A percentile compares a stretch with the other conserved stretches of the same genome.
These are phyloP conservation scores for Pheosia tremula DNA, from an alignment of 2,888 invertebrate species.

Conservation along the genomic window DNA sequence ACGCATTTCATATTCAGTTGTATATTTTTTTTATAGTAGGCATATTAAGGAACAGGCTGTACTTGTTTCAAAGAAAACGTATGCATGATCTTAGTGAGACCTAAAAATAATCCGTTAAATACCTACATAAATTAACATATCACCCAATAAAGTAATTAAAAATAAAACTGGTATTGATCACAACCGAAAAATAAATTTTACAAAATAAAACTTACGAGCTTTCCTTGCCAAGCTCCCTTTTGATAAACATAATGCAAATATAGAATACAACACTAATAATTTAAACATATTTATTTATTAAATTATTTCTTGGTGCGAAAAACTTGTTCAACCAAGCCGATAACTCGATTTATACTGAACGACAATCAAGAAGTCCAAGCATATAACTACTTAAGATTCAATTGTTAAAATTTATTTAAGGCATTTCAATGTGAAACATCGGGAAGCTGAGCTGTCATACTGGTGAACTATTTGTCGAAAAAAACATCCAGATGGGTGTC, in stretches of 20 bases:
- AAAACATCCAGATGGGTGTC: background rate
- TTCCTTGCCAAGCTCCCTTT: slow-evolving; percentile 34
- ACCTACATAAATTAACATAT: too few relatives aligned
- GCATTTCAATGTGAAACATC: background rate
- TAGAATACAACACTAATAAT: slow-evolving; percentile 20
- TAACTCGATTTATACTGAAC: slow-evolving; percentile 40
- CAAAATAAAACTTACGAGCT: slow-evolving; percentile 42
- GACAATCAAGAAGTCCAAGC: slow-evolving; percentile 3
- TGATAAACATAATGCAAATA: slow-evolving; percentile 20
- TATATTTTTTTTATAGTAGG: too few relatives aligned
- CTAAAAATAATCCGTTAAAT: too few relatives aligned
- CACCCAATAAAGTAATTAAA: too few relatives aligned
- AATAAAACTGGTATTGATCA: too few relatives aligned
- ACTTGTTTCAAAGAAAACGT: too few relatives aligned
- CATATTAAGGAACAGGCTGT: too few relatives aligned
- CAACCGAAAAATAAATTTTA: slow-evolving; percentile 2
- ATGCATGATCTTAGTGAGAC: too few relatives aligned
- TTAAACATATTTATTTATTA: slow-evolving; percentile 33
- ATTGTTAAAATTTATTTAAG: background rate
- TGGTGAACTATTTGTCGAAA: slow-evolving; percentile 4
- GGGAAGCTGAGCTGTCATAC: background rate
- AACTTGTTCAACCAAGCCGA: slow-evolving; percentile 32
- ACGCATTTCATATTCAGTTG: too few relatives aligned
- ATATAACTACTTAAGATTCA: background rate
- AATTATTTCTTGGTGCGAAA: slow-evolving; percentile 7